A percentile compares a stretch with the other conserved stretches of the same genome.
These are phyloP conservation scores for Mayetiola destructor DNA, from an alignment of 2,888 invertebrate genomes.

Conservation along the genomic window DNA sequence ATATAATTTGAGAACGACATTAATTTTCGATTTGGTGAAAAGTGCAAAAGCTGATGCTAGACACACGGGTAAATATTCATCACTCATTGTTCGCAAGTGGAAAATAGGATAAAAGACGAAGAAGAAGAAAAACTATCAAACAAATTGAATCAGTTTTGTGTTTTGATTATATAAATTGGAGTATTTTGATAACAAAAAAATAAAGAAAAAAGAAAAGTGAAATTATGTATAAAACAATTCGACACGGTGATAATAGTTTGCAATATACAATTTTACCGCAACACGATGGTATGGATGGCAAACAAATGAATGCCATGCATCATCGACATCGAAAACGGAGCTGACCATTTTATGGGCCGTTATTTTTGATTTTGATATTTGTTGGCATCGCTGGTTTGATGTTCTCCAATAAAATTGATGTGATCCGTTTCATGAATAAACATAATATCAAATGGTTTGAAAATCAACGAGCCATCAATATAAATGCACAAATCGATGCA, in stretches of 20 bases:
- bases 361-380: background rate
- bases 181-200: too few relatives aligned
- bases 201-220: background rate
- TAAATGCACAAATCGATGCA: background rate
- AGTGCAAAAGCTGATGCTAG: too few relatives aligned
- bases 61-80: too few relatives aligned
- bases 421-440: background rate
- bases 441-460: slow-evolving; percentile 10
- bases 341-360: background rate
- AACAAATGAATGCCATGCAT: background rate
- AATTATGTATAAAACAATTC: slow-evolving; percentile 57
- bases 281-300: slow-evolving; percentile 43
- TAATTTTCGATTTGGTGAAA: too few relatives aligned
- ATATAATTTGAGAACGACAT: too few relatives aligned
- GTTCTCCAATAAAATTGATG: background rate
- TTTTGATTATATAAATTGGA: too few relatives aligned
- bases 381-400: background rate
- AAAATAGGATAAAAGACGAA: too few relatives aligned
- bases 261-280: slow-evolving; percentile 61
- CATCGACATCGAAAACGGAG: slow-evolving; percentile 36
- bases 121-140: too few relatives aligned
- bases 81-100: too few relatives aligned
- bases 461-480: background rate
- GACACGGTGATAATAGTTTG: slow-evolving; percentile 58
- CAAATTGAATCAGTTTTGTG: too few relatives aligned